Base-by-base conservation (phyloP, 1,140 invertebrate species). In the Agraylea sexmaculata region DNA sequence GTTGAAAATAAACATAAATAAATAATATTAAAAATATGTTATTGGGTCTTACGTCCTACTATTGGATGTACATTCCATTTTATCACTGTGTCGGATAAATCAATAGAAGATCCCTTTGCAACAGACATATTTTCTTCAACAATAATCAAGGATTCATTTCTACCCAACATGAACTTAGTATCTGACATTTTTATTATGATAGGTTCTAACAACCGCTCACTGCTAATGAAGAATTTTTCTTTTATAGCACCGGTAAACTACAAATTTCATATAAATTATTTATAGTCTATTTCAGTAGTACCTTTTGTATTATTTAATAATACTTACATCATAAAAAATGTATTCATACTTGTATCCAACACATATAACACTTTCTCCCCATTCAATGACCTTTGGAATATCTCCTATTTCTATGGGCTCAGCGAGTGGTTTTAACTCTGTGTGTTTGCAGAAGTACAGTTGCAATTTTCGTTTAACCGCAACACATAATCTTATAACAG, bases 401-500 rank as follows among this genome's bases (percentile, higher is more conserved):
- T 96, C 91, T 30, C 76, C 75, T 19, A 95, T 66, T 21, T 72
- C 77, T 17, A 95, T 74, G 54, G 85, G 81, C 51, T 78, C 69
- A 49, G 75, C 56, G 31, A 89, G 69, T 34, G 84, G 74, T 34
- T 78, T 69, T 59, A 95, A 91, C 44, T 78, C 71, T 55, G 80
- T 71, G 50, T 85, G 82, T 55, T 92, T 93, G 74, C 87, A 93
- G 58, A 83, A 87, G 61, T 83, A 95, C 3, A 95, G 61, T 54
- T 91, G 83, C 7, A 96, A 60, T 63, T 85, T 86, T 52, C 84
- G 70, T 59, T 84, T 85, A 0, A 93, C 87, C 21, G 78, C 87
- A 13, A 94, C 88, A 59, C 88, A 92, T 32, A 97, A 61, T 33
- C 85, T 68, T 3, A 94, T 77, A 11, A 80, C 72, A 4, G 77